Percentiles rank a stretch among this genome's conserved stretches.
These are phyloP conservation scores for Erebia palarica DNA, from an alignment of 2,888 invertebrate genomes.

Conservation along the genomic window DNA sequence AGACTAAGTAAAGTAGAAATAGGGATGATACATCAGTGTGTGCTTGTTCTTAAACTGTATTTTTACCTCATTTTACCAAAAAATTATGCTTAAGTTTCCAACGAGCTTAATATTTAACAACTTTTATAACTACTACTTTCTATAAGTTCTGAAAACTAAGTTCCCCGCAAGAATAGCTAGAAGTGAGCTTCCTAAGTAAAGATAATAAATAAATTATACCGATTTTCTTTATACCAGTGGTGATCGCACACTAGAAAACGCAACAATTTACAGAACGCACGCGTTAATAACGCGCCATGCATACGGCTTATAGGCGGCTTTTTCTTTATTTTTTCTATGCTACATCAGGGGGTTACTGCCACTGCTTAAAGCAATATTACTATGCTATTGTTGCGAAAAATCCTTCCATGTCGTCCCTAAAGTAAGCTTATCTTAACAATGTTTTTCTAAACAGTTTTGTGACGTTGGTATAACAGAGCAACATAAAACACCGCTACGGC, in stretches of 20 bases:
- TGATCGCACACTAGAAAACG: not conserved
- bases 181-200: slow-evolving; percentile 6
- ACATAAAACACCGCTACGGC: too few relatives aligned
- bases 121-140: slow-evolving; percentile 1
- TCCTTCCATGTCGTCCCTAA: too few relatives aligned
- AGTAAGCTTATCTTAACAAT: too few relatives aligned
- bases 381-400: too few relatives aligned
- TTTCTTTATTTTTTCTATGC: too few relatives aligned
- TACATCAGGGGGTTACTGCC: too few relatives aligned
- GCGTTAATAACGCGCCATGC: too few relatives aligned
- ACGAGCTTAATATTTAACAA: not conserved
- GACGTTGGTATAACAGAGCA: too few relatives aligned
- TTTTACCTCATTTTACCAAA: not conserved
- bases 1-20: slow-evolving; percentile 37
- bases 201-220: not conserved
- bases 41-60: not conserved
- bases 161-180: not conserved
- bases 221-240: not conserved
- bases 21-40: slow-evolving; percentile 10
- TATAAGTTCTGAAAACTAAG: slow-evolving; percentile 1
- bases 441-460: too few relatives aligned
- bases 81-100: not conserved
- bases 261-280: not conserved
- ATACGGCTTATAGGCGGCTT: too few relatives aligned
- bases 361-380: too few relatives aligned